Conservation (phyloP, 2,113 vertebrate genomes). For the Piprites chloris region DNA sequence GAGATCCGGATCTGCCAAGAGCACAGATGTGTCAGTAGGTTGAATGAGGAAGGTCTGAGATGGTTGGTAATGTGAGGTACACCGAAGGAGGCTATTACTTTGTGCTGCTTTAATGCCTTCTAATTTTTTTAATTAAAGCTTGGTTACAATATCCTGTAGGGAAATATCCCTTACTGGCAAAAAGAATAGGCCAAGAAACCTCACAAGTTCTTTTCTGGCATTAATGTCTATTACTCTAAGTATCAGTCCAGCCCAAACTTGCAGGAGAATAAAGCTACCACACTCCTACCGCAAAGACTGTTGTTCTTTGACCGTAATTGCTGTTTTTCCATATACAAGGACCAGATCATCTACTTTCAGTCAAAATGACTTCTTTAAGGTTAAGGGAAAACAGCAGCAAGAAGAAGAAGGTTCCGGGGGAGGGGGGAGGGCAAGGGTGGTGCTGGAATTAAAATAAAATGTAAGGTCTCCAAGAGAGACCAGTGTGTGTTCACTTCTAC, state of each 20-base stretch:
- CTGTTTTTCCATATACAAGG: conserved; percentile 54
- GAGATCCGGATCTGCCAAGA: background rate
- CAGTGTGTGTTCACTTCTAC: background rate
- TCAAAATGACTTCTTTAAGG: conserved; percentile 16
- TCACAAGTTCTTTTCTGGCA: conserved; percentile 40
- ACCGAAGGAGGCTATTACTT: conserved; percentile 46
- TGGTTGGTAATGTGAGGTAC: conserved; percentile 44
- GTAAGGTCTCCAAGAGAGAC: background rate
- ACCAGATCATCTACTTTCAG: conserved; percentile 42
- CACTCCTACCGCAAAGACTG: conserved; percentile 41
- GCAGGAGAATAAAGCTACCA: conserved; percentile 52
- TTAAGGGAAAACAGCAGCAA: background rate
- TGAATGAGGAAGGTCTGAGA: conserved; percentile 23
- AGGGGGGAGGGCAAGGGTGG: too few species aligned
- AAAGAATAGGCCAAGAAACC: conserved; percentile 6
- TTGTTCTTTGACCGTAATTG: conserved; percentile 50
- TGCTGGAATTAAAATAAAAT: background rate
- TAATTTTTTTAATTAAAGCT: conserved; percentile 67
- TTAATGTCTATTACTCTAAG: conserved; percentile 10
- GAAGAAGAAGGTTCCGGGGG: background rate
- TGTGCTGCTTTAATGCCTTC: conserved; percentile 55
- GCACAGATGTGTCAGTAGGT: background rate
- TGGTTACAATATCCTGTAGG: background rate
- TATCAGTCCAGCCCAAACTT: conserved; percentile 56
- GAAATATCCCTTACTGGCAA: conserved; percentile 26